phyloP scores from a whole-genome alignment of 2,113 vertebrate species.

The Poeciliopsis retropinna region DNA sequence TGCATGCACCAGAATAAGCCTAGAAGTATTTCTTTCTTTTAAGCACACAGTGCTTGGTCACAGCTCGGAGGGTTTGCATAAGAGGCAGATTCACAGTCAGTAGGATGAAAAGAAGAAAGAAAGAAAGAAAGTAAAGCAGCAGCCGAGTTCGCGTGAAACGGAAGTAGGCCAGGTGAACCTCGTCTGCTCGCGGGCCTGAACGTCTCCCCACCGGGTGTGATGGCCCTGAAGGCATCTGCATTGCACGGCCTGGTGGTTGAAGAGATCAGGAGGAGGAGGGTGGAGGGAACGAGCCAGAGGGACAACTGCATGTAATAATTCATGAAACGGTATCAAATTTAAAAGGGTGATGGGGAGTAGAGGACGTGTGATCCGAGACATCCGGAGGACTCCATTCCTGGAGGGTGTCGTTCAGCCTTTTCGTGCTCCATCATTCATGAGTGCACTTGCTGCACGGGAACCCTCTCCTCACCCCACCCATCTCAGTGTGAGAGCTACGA shows the following conservation, averaged over 20 bases:
- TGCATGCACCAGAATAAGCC: background rate
- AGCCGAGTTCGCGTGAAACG: constrained; percentile 20
- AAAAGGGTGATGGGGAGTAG: no score
- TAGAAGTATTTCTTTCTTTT: background rate
- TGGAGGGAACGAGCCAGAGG: background rate
- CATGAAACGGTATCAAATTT: background rate
- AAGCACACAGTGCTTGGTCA: constrained; percentile 38
- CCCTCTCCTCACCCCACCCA: constrained; percentile 79
- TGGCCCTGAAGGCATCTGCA: constrained; percentile 1
- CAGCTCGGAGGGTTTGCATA: constrained; percentile 15
- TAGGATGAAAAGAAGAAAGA: no score
- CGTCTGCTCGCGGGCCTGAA: constrained; percentile 42
- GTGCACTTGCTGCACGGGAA: constrained; percentile 59
- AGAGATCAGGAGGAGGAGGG: background rate
- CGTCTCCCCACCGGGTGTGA: background rate
- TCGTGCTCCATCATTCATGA: constrained; percentile 43
- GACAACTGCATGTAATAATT: background rate
- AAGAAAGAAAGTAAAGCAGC: background rate
- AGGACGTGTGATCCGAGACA: background rate
- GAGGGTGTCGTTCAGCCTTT: background rate
- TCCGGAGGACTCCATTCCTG: background rate
- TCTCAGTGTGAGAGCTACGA: constrained; percentile 65
- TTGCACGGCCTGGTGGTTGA: constrained; percentile 15
- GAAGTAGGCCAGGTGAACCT: constrained; percentile 63
- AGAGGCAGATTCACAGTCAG: background rate